phyloP scores from a whole-genome alignment of 2,888 invertebrate species.

The Sipha maydis region DNA sequence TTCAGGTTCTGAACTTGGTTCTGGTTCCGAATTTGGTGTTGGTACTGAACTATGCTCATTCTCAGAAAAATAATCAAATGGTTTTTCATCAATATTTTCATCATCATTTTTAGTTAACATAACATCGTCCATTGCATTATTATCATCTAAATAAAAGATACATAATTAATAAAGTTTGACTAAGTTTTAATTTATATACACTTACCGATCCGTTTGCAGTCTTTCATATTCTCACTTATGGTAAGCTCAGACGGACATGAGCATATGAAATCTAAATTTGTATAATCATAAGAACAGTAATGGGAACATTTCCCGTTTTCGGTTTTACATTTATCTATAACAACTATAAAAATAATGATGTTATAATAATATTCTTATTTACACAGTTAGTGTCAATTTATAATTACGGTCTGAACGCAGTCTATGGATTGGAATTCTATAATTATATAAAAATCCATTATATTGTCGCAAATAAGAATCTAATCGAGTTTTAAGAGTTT shows the following conservation, averaged over 20 bases:
- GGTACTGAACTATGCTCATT: constrained; percentile 63
- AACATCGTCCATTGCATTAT: constrained; percentile 28
- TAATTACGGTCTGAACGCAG: constrained; percentile 69
- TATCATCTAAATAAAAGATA: constrained; percentile 7
- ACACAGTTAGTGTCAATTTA: background rate
- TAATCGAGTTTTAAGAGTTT: constrained; percentile 70
- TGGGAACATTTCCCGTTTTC: constrained; percentile 76
- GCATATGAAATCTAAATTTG: constrained; percentile 74
- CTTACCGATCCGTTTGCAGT: constrained; percentile 67
- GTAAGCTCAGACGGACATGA: constrained; percentile 73
- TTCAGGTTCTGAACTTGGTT: constrained; percentile 63
- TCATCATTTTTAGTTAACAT: background rate
- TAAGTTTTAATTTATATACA: constrained; percentile 29
- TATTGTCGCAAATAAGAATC: constrained; percentile 70
- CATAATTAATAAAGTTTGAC: background rate
- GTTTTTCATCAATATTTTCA: background rate
- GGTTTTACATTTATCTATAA: constrained; percentile 76
- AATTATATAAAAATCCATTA: constrained; percentile 70
- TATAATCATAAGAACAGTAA: constrained; percentile 76
- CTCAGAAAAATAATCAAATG: constrained; percentile 3
- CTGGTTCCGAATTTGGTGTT: constrained; percentile 54
- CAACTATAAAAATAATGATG: constrained; percentile 66
- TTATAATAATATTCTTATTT: too few species aligned
- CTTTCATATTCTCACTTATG: constrained; percentile 70
- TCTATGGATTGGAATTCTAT: constrained; percentile 70